These are phyloP conservation scores for Hemithea aestivaria DNA, from an alignment of 2,888 invertebrate species.

Conservation along the genomic window DNA sequence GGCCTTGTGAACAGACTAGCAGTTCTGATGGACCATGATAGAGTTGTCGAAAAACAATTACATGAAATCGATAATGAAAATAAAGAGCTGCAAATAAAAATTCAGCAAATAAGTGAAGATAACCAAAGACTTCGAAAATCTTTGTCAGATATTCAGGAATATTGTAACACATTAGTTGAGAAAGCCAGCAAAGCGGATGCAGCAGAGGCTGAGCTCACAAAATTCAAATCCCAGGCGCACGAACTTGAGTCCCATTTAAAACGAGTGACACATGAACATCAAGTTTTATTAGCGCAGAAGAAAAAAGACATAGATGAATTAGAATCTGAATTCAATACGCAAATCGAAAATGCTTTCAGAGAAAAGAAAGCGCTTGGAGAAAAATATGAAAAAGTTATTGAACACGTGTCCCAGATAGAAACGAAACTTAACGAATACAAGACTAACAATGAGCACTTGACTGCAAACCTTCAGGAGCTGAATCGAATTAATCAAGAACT, in stretches of 20 bases:
- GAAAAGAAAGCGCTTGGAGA: constrained; percentile 69
- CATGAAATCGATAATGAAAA: constrained; percentile 79
- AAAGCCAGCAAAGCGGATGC: constrained; percentile 54
- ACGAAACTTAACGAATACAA: constrained; percentile 55
- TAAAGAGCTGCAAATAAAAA: constrained; percentile 73
- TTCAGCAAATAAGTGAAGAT: constrained; percentile 72
- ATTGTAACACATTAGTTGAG: constrained; percentile 51
- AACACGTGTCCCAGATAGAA: constrained; percentile 64
- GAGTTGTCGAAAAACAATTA: constrained; percentile 81
- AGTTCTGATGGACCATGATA: constrained; percentile 81
- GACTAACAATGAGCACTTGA: constrained; percentile 51
- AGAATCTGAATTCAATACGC: constrained; percentile 67
- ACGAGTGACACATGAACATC: constrained; percentile 55
- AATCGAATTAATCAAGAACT: constrained; percentile 54
- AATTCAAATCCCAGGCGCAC: constrained; percentile 55
- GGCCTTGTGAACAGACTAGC: constrained; percentile 81
- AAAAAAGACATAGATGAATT: constrained; percentile 65
- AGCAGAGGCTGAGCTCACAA: constrained; percentile 48
- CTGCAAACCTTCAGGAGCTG: constrained; percentile 53
- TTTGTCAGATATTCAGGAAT: constrained; percentile 61
- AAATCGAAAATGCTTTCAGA: constrained; percentile 68
- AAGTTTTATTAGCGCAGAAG: constrained; percentile 58
- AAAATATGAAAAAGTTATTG: constrained; percentile 68
- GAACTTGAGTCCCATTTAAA: constrained; percentile 67
- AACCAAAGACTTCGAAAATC: constrained; percentile 69